A percentile compares a stretch with the other conserved stretches of the same genome.
Conservation (phyloP, 2,888 invertebrate species). For the Pammene aurita region DNA sequence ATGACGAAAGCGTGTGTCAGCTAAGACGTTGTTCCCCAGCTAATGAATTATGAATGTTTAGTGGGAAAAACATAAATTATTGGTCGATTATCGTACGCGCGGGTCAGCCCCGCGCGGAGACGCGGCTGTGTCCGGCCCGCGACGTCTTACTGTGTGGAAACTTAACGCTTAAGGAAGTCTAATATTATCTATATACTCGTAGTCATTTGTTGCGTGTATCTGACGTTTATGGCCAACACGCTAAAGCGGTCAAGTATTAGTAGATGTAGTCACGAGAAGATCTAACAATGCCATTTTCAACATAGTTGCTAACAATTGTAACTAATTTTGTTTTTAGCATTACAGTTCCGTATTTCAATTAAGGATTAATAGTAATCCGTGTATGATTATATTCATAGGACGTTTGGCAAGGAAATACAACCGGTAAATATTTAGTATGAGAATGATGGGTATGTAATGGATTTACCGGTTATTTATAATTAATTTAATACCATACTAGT, state of each 20-base stretch:
- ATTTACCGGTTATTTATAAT: no score
- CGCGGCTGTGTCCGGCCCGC: conserved; percentile 13
- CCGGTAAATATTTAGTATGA: no score
- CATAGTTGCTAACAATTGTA: no score
- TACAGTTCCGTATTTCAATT: not conserved
- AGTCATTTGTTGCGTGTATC: conserved; percentile 25
- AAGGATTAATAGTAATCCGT: not conserved
- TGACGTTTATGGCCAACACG: conserved; percentile 27
- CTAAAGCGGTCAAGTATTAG: conserved; percentile 24
- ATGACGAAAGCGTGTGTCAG: conserved; percentile 16
- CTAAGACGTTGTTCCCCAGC: conserved; percentile 21
- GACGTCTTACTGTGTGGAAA: conserved; percentile 25
- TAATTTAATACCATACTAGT: no score
- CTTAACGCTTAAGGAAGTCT: conserved; percentile 31
- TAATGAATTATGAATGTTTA: conserved; percentile 30
- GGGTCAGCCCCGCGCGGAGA: conserved; percentile 37
- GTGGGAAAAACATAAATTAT: conserved; percentile 29
- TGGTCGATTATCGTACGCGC: conserved; percentile 27
- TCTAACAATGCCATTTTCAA: not conserved
- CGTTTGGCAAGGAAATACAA: not conserved
- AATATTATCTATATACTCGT: conserved; percentile 24
- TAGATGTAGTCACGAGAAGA: conserved; percentile 24
- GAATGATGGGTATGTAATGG: no score
- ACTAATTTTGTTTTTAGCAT: no score
- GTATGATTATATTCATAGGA: not conserved